phyloP scores from a whole-genome alignment of 2,113 vertebrate species.

The Junco hyemalis region DNA sequence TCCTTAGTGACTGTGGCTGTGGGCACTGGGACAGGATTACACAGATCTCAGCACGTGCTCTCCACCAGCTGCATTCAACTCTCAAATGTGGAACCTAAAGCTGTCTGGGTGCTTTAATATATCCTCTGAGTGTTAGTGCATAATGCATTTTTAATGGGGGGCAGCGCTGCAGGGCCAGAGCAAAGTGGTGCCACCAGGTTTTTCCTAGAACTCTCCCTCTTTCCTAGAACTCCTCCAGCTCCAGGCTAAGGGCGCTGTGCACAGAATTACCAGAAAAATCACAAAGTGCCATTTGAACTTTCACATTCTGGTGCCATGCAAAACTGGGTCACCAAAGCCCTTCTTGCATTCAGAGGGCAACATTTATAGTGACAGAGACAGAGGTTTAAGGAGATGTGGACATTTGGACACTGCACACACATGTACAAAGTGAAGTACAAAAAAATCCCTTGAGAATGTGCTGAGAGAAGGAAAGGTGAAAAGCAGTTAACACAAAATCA shows the following conservation, averaged over 20 bases:
- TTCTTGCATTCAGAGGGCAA: neutral
- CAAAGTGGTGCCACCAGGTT: neutral
- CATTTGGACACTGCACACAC: neutral
- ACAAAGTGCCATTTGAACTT: neutral
- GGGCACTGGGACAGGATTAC: neutral
- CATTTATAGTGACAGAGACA: neutral
- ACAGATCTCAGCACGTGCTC: rapidly evolving
- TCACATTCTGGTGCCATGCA: neutral
- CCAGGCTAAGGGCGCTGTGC: neutral
- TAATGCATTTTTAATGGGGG: constrained; percentile 50
- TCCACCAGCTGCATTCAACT: neutral
- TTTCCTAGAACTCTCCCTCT: constrained; percentile 38
- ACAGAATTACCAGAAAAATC: neutral
- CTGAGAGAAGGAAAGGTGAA: neutral
- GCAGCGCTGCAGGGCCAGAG: neutral
- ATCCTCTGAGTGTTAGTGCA: neutral
- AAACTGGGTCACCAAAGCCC: neutral
- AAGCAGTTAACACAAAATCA: neutral
- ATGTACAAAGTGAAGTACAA: neutral
- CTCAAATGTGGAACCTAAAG: neutral
- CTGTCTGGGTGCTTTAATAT: constrained; percentile 15
- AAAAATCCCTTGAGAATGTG: neutral
- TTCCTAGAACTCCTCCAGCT: constrained; percentile 22
- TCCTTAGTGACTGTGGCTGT: neutral
- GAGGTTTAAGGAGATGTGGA: neutral